phyloP scores from a whole-genome alignment of 2,888 invertebrate genomes.

The Lymantria monacha region DNA sequence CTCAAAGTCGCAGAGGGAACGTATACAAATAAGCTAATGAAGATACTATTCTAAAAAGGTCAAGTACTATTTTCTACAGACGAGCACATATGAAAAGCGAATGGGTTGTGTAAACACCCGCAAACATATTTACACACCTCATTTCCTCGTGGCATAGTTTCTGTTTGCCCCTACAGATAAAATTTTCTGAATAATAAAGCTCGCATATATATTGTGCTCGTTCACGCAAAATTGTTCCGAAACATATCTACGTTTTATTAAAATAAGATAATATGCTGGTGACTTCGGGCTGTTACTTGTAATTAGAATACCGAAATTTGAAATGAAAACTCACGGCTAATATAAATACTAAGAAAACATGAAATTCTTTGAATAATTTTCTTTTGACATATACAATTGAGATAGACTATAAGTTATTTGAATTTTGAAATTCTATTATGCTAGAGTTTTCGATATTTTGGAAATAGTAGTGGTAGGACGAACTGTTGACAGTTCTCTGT shows the following conservation, averaged over 20 bases:
- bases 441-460: no score
- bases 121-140: constrained; percentile 1
- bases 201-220: background rate
- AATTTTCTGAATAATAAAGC: background rate
- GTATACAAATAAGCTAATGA: background rate
- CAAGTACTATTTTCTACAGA: background rate
- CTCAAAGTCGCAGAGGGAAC: background rate
- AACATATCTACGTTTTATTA: background rate
- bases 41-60: background rate
- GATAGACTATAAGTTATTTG: no score
- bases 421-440: no score
- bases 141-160: background rate
- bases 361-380: no score
- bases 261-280: background rate
- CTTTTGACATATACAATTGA: no score
- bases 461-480: no score
- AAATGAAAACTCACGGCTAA: background rate
- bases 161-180: constrained; percentile 1
- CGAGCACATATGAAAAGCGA: background rate
- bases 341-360: no score
- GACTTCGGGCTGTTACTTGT: background rate
- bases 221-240: background rate
- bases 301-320: background rate
- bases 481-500: no score
- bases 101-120: background rate